Conservation (phyloP, 2,888 invertebrate species). For the Clusia tigrina region DNA sequence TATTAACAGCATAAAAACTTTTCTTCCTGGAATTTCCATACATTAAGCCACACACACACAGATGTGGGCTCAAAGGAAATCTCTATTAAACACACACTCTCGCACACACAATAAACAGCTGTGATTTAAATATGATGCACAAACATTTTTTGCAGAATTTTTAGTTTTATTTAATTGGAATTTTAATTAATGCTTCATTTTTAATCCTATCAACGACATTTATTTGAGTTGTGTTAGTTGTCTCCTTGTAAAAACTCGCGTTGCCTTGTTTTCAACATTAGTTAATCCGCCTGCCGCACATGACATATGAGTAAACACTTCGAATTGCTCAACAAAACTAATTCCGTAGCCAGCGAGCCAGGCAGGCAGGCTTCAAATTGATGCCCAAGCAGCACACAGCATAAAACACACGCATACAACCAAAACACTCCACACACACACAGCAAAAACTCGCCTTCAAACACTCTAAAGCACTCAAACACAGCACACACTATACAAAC, state of each 20-base stretch:
- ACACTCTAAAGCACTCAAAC: not conserved
- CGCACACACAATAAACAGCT: no score
- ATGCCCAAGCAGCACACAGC: not conserved
- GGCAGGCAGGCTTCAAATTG: no score
- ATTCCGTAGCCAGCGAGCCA: no score
- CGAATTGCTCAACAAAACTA: constrained; percentile 52
- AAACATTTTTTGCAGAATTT: not conserved
- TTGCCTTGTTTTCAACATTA: constrained; percentile 16
- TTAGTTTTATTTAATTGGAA: constrained; percentile 14
- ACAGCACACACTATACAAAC: not conserved
- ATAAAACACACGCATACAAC: not conserved
- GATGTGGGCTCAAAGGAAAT: no score
- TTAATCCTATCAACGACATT: no score
- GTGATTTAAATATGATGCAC: not conserved
- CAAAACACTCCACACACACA: not conserved
- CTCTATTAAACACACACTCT: no score
- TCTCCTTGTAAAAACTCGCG: no score
- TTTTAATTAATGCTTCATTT: no score
- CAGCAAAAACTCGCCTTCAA: no score
- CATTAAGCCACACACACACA: not conserved
- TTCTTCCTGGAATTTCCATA: not conserved
- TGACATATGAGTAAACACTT: no score
- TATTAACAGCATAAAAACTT: not conserved
- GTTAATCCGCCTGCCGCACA: constrained; percentile 35
- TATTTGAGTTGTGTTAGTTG: no score